Evolutionary conservation across 2,797 vertebrate species (phyloP), one percentile per base, ranked within the genome.

Genomic region (Rhinoraja longicauda): DNA sequence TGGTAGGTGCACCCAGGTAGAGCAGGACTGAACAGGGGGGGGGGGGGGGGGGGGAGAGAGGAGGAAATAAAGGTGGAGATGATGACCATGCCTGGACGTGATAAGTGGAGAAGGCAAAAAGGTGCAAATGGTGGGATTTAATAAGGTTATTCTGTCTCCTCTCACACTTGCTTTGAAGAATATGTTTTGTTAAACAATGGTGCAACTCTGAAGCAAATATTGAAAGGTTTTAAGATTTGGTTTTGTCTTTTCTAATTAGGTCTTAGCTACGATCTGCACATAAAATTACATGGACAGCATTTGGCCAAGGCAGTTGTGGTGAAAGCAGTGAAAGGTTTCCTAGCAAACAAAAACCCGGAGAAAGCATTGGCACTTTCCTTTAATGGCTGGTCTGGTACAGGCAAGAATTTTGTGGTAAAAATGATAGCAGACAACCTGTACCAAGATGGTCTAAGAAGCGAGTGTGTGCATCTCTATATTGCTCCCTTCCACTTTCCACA

Each of bases 301-400:
- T 93, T 99, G 95, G 98, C 95, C 81, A 97, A 96, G 94, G 96
- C 96, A 0, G 96, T 98, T 79, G 95, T 99, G 32, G 53, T 98
- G 21, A 97, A 93, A 93, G 96, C 97, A 0, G 94, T 98, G 93
- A 97, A 94, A 94, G 96, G 95, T 91, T 99, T 99, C 93, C 95
- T 99, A 93, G 96, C 96, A 94, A 97, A 94, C 94, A 96, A 97
- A 0, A 95, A 57, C 93, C 97, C 97, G 0, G 95, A 96, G 94
- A 98, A 97, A 94, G 97, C 98, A 0, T 96, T 99, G 77, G 97
- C 96, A 0, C 97, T 99, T 81, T 98, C 98, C 0, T 99, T 99
- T 96, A 98, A 99, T 0, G 99, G 99, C 94, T 99, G 98, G 98
- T 98, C 98, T 0, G 99, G 99, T 90, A 99, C 99, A 0, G 99